Base-by-base conservation (phyloP, 2,113 vertebrate genomes). In the Austrofundulus limnaeus region DNA sequence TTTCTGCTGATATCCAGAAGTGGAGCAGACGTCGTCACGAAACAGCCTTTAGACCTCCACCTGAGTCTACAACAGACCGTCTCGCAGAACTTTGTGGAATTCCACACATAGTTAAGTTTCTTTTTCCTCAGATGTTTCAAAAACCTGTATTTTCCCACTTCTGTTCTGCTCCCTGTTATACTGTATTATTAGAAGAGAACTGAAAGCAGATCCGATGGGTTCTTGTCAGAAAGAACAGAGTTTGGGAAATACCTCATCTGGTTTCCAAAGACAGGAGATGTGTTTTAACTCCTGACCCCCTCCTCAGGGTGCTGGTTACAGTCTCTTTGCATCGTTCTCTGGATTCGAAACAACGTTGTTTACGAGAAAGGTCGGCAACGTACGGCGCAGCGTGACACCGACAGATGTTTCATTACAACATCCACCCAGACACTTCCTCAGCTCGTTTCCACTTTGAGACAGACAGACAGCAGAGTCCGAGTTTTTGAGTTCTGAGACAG, bases 81-180 rank as follows among this genome's bases (percentile, higher is more conserved):
- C 75, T 82, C 63, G 70, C 72, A 39, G 43, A 34, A 15, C 43
- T 20, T 1, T 21, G 65, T 42, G 67, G 78, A 78, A 87, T 83
- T 80, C 72, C 79, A 81, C 86, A 85, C 66, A 42, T 46, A 62
- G 63, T 15, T 31, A 28, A 38, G 52, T 49, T 65, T 47, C 38
- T 11, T 1, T 24, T 16, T 25, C 24, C 39, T n/a, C 6, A 1
- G 45, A 16, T 45, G 51, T 64, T 49, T 49, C 62, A 60, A 15
- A 57, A 66, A 46, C 17, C 42, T 41, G 28, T 34, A 51, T 24
- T 17, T 58, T 37, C 51, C 23, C 17, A 50, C 0, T 11, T 11
- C 17, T 11, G n/a, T 8, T 19, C 23, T 7, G 24, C 10, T 9
- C 1, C n/a, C n/a, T n/a, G n/a, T n/a, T n/a, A n/a, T n/a, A n/a